Percentiles rank a stretch among this genome's conserved stretches.
These are phyloP conservation scores for Reticulitermes lucifugus DNA, from an alignment of 2,888 invertebrate species.

Conservation along the genomic window DNA sequence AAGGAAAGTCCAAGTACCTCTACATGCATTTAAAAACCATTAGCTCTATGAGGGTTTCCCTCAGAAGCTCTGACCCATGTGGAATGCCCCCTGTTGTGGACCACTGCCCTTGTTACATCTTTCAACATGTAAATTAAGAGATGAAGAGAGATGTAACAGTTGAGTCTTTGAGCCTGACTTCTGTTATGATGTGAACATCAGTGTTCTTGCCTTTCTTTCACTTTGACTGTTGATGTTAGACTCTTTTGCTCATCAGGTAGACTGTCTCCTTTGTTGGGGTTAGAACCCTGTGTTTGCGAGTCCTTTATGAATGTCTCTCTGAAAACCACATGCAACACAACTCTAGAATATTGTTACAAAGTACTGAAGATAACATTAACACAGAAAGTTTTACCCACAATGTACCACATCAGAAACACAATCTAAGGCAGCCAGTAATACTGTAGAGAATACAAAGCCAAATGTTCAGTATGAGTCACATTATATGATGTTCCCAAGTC, in stretches of 20 bases:
- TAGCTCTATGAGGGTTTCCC: too few species aligned
- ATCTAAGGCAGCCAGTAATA: neutral
- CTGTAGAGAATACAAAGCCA: neutral
- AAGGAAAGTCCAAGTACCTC: too few species aligned
- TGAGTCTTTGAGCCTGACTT: neutral
- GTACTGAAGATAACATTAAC: neutral
- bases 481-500: too few species aligned
- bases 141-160: neutral
- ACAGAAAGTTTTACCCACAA: neutral
- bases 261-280: slow-evolving; percentile 26
- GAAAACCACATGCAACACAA: slow-evolving; percentile 39
- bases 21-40: too few species aligned
- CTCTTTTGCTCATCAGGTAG: slow-evolving; percentile 30
- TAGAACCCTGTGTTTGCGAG: slow-evolving; percentile 29
- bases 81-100: slow-evolving; percentile 1
- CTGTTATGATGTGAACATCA: slow-evolving; percentile 26
- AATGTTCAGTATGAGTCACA: too few species aligned
- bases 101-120: slow-evolving; percentile 8
- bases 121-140: neutral
- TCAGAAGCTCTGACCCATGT: neutral
- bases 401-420: neutral
- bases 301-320: slow-evolving; percentile 39
- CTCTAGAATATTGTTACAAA: slow-evolving; percentile 23
- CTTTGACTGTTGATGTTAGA: slow-evolving; percentile 31
- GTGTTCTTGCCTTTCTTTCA: slow-evolving; percentile 44